Base-by-base conservation (phyloP, 2,113 vertebrate genomes). In the Trematocara nigrifrons region DNA sequence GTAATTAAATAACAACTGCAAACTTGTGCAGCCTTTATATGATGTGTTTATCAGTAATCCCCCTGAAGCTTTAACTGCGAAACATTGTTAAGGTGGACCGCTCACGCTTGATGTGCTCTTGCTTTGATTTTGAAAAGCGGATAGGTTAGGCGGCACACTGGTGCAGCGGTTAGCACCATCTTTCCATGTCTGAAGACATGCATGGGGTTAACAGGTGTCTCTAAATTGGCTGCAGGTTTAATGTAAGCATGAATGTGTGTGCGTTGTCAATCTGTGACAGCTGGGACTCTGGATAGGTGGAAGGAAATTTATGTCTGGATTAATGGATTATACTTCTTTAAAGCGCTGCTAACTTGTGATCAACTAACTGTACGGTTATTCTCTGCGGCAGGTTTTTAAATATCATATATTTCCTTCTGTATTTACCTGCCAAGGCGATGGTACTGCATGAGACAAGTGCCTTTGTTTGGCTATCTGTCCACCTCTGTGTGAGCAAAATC, bases 101-200 rank as follows among this genome's bases (percentile, higher is more conserved):
- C 20, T 5, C 2, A 3, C 2, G 5, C 31, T 61, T 35, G 31
- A 35, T n/a, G 29, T 0, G 13, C 7, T 61, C 33, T 8, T 2
- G 13, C 42, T 74, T 29, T 29, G 5, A 47, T 45, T 74, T 47
- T 26, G 66, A 22, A 16, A 74, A 45, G 42, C 8, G 8, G 22
- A 29, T 2, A 4, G 13, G 9, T 47, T 45, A 1, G 1, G 10
- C 0, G 6, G 35, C 11, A 22, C 61, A 0, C n/a, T n/a, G n/a
- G n/a, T n/a, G n/a, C n/a, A n/a, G n/a, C n/a, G n/a, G n/a, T n/a
- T n/a, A n/a, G n/a, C n/a, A n/a, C n/a, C 38, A 45, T 26, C 64
- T 71, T 20, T 0, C 7, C 16, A 20, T 26, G 38, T 45, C 20
- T n/a, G 31, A 11, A 45, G 7, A 26, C 66, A 26, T 45, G 20